phyloP scores from a whole-genome alignment of 2,888 invertebrate species.

The Homarus gammarus region DNA sequence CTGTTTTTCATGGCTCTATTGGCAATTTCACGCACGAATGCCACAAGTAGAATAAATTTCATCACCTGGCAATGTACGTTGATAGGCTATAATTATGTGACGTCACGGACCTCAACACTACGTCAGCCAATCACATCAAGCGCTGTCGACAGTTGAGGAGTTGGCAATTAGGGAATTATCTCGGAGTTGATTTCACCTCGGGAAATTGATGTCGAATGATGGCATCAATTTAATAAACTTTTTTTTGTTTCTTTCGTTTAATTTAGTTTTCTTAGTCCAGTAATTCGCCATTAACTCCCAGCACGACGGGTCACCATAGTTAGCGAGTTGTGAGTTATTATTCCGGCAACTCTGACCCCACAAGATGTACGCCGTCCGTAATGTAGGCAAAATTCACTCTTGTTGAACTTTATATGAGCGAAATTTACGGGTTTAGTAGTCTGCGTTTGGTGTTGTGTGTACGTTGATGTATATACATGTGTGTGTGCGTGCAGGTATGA shows the following conservation, averaged over 20 bases:
- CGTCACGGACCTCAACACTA: slow-evolving; percentile 30
- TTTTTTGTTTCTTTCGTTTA: too few relatives aligned
- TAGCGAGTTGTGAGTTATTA: too few relatives aligned
- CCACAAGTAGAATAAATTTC: too few relatives aligned
- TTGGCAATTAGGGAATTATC: background rate
- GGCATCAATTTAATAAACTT: too few relatives aligned
- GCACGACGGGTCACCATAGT: too few relatives aligned
- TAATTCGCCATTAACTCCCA: too few relatives aligned
- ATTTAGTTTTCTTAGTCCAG: too few relatives aligned
- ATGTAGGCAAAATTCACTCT: background rate
- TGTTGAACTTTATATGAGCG: background rate
- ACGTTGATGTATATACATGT: slow-evolving; percentile 12
- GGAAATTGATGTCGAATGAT: background rate
- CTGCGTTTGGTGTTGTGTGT: slow-evolving; percentile 10
- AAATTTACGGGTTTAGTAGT: background rate
- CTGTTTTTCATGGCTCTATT: too few relatives aligned
- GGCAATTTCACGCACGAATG: too few relatives aligned
- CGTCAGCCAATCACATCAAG: slow-evolving; percentile 16
- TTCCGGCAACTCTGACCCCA: too few relatives aligned
- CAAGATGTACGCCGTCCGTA: background rate
- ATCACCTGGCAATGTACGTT: background rate
- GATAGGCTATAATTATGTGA: slow-evolving; percentile 45
- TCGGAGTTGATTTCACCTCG: background rate
- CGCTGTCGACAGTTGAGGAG: slow-evolving; percentile 1
- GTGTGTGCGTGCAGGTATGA: background rate